Percentiles rank a stretch among this genome's conserved stretches.
phyloP scores from a whole-genome alignment of 2,888 invertebrate genomes.

The Neelides folsomi region DNA sequence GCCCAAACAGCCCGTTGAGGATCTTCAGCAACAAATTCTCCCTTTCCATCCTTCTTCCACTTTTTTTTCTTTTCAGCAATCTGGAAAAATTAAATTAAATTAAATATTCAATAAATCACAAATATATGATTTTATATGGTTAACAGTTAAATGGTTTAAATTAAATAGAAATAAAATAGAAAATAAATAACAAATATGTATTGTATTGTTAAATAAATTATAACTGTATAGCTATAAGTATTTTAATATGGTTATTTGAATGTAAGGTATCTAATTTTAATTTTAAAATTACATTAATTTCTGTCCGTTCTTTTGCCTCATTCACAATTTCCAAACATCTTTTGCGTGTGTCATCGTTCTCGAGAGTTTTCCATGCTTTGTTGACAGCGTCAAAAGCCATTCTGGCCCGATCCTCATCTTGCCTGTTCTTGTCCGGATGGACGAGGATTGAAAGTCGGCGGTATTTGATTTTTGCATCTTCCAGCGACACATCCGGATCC shows the following conservation, averaged over 20 bases:
- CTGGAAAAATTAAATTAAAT: conserved; percentile 41
- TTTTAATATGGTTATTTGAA: too few species aligned
- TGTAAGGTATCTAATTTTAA: too few species aligned
- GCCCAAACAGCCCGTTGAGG: conserved; percentile 77
- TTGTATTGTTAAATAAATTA: too few species aligned
- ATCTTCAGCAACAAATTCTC: conserved; percentile 57
- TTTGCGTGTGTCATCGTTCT: conserved; percentile 83
- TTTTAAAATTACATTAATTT: conserved; percentile 68
- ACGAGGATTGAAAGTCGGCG: conserved; percentile 89
- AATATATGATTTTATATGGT: too few species aligned
- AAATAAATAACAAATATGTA: too few species aligned
- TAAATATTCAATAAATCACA: too few species aligned
- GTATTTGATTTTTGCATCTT: conserved; percentile 93
- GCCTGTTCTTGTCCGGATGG: conserved; percentile 98
- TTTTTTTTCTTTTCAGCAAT: conserved; percentile 87
- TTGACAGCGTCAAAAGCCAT: conserved; percentile 83
- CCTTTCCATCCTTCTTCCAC: conserved; percentile 70
- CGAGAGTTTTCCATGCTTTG: conserved; percentile 86
- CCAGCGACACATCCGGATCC: conserved; percentile 75
- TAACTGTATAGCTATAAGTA: too few species aligned
- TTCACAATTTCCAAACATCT: conserved; percentile 92
- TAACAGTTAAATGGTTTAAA: too few species aligned
- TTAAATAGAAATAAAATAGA: too few species aligned
- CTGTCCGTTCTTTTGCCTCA: conserved; percentile 88
- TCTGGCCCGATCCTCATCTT: conserved; percentile 87